phyloP scores from a whole-genome alignment of 1,140 invertebrate species.

The Drosophila teissieri region DNA sequence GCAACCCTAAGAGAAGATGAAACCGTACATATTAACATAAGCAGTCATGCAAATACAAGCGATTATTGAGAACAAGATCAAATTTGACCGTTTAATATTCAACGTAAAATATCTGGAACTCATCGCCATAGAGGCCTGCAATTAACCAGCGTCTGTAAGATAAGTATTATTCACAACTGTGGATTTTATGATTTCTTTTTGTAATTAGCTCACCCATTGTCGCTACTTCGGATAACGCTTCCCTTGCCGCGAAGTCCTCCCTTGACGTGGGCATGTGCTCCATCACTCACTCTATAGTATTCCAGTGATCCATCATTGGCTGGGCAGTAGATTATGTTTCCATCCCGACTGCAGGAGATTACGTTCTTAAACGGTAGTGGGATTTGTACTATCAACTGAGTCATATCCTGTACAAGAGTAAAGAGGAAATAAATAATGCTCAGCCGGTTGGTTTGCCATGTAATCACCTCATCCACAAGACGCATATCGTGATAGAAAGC shows the following conservation, averaged over 20 bases:
- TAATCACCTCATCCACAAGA: slow-evolving; percentile 62
- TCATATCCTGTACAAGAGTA: slow-evolving; percentile 49
- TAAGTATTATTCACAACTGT: neutral
- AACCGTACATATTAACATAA: slow-evolving; percentile 72
- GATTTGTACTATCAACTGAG: slow-evolving; percentile 70
- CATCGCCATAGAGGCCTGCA: slow-evolving; percentile 70
- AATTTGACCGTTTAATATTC: slow-evolving; percentile 32
- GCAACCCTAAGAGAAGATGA: slow-evolving; percentile 58
- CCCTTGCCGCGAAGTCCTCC: slow-evolving; percentile 70
- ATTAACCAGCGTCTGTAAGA: slow-evolving; percentile 71
- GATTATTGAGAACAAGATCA: slow-evolving; percentile 31
- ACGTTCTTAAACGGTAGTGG: slow-evolving; percentile 79
- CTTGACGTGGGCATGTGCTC: slow-evolving; percentile 62
- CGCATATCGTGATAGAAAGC: slow-evolving; percentile 73
- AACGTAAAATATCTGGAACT: slow-evolving; percentile 76
- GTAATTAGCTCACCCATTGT: slow-evolving; percentile 69
- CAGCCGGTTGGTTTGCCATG: neutral
- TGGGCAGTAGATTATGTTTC: slow-evolving; percentile 70
- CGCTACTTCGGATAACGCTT: slow-evolving; percentile 68
- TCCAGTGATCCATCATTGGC: slow-evolving; percentile 73
- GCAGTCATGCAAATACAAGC: slow-evolving; percentile 63
- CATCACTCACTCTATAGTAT: slow-evolving; percentile 65
- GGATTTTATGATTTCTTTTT: too few relatives aligned
- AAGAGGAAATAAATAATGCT: neutral
- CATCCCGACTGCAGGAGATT: slow-evolving; percentile 68